A percentile compares a stretch with the other conserved stretches of the same genome.
phyloP scores from a whole-genome alignment of 2,113 vertebrate genomes.

The Clarias gariepinus region DNA sequence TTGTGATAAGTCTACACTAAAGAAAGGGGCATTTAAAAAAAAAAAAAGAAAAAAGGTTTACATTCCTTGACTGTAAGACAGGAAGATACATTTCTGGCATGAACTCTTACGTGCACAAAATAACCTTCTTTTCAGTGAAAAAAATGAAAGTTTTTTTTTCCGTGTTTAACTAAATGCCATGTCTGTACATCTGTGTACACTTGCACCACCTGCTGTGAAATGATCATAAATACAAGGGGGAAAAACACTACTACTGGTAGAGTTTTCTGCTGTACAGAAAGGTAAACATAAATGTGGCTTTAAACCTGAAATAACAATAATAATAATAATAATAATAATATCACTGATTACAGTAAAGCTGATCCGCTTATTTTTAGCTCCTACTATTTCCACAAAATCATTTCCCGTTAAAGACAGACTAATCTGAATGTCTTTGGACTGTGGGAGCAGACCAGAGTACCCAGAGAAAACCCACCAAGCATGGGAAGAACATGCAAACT shows the following conservation, averaged over 20 bases:
- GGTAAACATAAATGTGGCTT: too few species aligned
- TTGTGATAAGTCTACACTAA: not conserved
- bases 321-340: too few species aligned
- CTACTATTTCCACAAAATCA: too few species aligned
- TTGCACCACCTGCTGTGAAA: conserved; percentile 31
- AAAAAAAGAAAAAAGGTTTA: not conserved
- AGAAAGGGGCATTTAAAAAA: not conserved
- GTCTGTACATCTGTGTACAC: too few species aligned
- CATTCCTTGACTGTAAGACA: not conserved
- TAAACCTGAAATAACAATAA: too few species aligned
- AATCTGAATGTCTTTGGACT: too few species aligned
- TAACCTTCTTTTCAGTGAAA: not conserved
- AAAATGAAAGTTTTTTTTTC: not conserved
- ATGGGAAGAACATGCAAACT: too few species aligned
- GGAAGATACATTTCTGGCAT: not conserved
- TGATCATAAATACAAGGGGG: not conserved
- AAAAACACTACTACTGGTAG: not conserved
- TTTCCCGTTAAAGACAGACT: too few species aligned
- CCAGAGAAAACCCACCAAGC: too few species aligned
- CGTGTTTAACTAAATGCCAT: not conserved
- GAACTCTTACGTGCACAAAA: not conserved
- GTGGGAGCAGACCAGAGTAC: too few species aligned
- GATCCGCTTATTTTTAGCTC: too few species aligned
- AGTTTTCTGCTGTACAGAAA: not conserved
- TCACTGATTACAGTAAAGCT: too few species aligned